phyloP scores from a whole-genome alignment of 1,140 invertebrate genomes.

The Euschistus heros region DNA sequence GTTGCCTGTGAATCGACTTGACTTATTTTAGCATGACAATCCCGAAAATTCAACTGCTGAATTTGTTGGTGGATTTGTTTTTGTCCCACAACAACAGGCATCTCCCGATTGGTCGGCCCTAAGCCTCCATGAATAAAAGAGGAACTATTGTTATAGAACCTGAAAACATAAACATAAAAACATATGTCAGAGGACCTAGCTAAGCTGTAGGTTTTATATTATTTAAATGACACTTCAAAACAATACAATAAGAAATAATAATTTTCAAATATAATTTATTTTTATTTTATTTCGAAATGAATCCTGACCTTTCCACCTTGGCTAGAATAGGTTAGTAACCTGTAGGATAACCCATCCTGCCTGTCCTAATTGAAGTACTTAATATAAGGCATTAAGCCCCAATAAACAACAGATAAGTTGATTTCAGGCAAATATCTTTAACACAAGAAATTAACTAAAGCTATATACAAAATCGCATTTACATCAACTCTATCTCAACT shows the following conservation, averaged over 20 bases:
- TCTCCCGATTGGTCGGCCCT: conserved; percentile 66
- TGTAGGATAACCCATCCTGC: too few species aligned
- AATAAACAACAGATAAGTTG: too few species aligned
- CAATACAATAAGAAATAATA: background rate
- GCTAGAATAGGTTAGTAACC: too few species aligned
- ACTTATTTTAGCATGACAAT: conserved; percentile 94
- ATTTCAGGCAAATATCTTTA: too few species aligned
- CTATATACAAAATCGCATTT: too few species aligned
- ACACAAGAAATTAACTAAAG: too few species aligned
- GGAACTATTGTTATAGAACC: conserved; percentile 91
- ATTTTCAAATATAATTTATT: background rate
- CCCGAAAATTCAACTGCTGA: conserved; percentile 85
- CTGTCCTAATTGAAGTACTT: background rate
- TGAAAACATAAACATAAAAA: conserved; percentile 36
- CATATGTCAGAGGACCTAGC: too few species aligned
- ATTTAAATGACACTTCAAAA: background rate
- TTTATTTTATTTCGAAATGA: too few species aligned
- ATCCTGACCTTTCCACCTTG: too few species aligned
- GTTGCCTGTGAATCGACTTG: conserved; percentile 86
- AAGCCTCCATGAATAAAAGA: conserved; percentile 90
- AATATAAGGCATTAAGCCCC: too few species aligned
- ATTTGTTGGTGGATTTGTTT: conserved; percentile 93
- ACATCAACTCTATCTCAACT: too few species aligned
- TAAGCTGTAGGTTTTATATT: too few species aligned
- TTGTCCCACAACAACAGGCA: conserved; percentile 77